Evolutionary conservation across 2,797 vertebrate genomes (phyloP), one percentile per base, ranked within the genome.

Genomic region (Cuniculus paca): DNA sequence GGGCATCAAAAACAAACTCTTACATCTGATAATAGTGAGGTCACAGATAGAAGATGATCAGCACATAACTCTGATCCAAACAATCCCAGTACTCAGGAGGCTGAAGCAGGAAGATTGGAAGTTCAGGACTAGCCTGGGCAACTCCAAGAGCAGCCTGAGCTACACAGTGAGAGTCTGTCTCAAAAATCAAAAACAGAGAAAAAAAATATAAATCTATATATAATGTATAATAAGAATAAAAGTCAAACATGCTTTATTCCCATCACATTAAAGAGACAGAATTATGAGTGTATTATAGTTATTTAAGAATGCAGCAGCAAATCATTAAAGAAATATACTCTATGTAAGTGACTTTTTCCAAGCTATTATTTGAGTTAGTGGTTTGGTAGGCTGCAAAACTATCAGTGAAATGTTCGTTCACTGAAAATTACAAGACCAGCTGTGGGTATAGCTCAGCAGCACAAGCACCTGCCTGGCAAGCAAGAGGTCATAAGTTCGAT

Each of bases 41-140:
- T 54, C n/a, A 86, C 81, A 85, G 52, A 65, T 84, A 94, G 91
- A 97, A 85, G 31, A 84, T 94, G 20, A 93, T 94, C 16, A 75
- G 88, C 88, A 77, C 45, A 91, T 79, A 84, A 78, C 20, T 34
- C 45, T 78, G 48, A 78, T 20, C 8, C 48, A 78, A 52, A 17
- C 34, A 78, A 78, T 52, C 48, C 45, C 75, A 78, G 74, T 39
- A 17, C 17, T 48, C 10, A 77, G 45, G 16, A 52, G 75, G 31
- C 48, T 17, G 48, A 52, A 17, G 48, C 31, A n/a, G 12, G 48
- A 6, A 8, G 14, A 78, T 17, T 75, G 48, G 48, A 52, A 78
- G 75, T 6, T 52, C 45, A 78, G 52, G 48, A 52, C 45, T 19
- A 78, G 31, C 31, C 75, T 52, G 7, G 31, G 48, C 7, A 34